Evolutionary conservation across 2,113 vertebrate species (phyloP).

Genomic region (Ameiurus melas): DNA sequence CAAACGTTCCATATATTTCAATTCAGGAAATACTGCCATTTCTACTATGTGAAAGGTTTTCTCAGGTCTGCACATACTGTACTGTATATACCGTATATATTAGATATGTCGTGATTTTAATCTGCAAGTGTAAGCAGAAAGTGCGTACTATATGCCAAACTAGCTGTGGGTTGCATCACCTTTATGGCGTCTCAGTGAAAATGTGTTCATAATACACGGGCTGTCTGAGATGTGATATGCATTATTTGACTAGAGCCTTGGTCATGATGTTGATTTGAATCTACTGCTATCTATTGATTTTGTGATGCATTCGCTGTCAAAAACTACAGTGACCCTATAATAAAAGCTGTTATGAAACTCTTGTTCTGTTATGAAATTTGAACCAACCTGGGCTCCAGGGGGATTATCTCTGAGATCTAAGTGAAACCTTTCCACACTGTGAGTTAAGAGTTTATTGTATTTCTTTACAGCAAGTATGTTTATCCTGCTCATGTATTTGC

Average conservation of each 20-base stretch:
- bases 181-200: not conserved
- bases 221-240: not conserved
- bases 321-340: slow-evolving; percentile 5
- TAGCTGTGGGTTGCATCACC: not conserved
- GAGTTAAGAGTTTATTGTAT: not conserved
- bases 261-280: slow-evolving; percentile 8
- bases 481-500: not conserved
- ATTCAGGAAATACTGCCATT: not conserved
- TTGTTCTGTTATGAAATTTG: not conserved
- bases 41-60: not conserved
- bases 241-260: not conserved
- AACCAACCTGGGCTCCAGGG: not conserved
- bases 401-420: not conserved
- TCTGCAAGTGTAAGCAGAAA: not conserved
- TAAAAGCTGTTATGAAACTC: slow-evolving; percentile 2
- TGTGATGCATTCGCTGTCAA: not conserved
- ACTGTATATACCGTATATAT: not conserved
- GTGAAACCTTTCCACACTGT: not conserved
- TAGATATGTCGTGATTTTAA: not conserved
- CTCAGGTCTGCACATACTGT: not conserved
- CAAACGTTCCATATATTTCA: not conserved
- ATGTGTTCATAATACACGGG: not conserved
- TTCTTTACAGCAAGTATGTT: not conserved
- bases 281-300: not conserved
- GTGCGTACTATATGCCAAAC: not conserved